These are phyloP conservation scores for Hylomyscus alleni DNA, from an alignment of 2,797 vertebrate species.

Conservation along the genomic window DNA sequence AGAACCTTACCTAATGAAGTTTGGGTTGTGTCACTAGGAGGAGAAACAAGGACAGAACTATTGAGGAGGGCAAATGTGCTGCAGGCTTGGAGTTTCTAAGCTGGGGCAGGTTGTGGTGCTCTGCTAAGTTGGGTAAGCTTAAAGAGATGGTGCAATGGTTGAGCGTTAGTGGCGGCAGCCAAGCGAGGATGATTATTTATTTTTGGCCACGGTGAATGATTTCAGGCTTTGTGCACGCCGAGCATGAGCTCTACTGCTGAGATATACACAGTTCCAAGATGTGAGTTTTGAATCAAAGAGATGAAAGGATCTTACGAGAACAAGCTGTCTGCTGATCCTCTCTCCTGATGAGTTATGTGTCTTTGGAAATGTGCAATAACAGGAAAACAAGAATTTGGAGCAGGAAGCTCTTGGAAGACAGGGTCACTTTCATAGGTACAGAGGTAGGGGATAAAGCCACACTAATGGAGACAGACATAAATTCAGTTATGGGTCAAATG, in stretches of 20 bases:
- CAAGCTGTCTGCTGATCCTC: neutral
- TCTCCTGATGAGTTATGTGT: neutral
- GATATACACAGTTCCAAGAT: neutral
- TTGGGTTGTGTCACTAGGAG: neutral
- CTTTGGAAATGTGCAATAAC: constrained; percentile 25
- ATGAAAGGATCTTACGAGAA: neutral
- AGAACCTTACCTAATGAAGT: neutral
- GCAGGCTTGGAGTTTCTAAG: neutral
- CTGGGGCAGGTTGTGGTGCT: neutral
- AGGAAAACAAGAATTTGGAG: neutral
- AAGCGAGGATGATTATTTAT: neutral
- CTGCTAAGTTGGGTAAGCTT: neutral
- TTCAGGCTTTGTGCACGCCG: neutral
- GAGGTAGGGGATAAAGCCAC: neutral
- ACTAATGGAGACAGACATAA: neutral
- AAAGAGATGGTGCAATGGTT: neutral
- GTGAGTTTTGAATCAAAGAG: constrained; percentile 16
- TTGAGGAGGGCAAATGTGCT: neutral
- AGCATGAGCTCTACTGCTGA: neutral
- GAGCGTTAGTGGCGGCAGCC: neutral
- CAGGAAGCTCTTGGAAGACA: constrained; percentile 30
- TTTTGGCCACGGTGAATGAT: neutral
- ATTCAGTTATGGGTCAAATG: neutral
- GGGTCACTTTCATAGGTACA: neutral
- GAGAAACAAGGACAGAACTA: neutral